phyloP scores from a whole-genome alignment of 2,113 vertebrate genomes.

The Verasper variegatus region DNA sequence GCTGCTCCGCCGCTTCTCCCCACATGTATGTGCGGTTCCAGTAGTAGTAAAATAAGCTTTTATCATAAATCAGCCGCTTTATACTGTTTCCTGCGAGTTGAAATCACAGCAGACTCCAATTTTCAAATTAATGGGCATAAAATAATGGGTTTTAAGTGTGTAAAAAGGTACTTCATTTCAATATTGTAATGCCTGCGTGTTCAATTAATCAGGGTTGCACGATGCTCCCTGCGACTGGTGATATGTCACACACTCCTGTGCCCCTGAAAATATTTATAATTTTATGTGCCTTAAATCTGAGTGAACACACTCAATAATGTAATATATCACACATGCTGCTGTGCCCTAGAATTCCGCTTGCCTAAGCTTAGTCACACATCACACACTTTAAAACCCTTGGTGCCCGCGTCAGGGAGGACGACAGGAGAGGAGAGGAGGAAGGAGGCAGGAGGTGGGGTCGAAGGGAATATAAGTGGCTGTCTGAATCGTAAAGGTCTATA shows the following conservation, averaged over 20 bases:
- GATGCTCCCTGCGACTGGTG: slow-evolving; percentile 46
- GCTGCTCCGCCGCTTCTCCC: neutral
- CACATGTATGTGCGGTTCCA: slow-evolving; percentile 17
- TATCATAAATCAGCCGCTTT: slow-evolving; percentile 67
- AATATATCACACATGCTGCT: slow-evolving; percentile 62
- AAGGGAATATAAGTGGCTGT: too few species aligned
- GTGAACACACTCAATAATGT: slow-evolving; percentile 69
- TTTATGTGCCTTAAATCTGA: slow-evolving; percentile 73
- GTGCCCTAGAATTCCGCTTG: slow-evolving; percentile 57
- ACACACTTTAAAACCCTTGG: slow-evolving; percentile 51
- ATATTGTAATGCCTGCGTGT: slow-evolving; percentile 63
- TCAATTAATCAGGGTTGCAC: slow-evolving; percentile 61
- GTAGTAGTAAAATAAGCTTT: slow-evolving; percentile 72
- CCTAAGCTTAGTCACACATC: slow-evolving; percentile 66
- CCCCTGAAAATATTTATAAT: slow-evolving; percentile 67
- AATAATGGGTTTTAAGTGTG: slow-evolving; percentile 73
- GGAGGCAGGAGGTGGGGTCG: too few species aligned
- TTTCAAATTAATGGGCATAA: slow-evolving; percentile 67
- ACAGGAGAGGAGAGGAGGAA: neutral
- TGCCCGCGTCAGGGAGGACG: slow-evolving; percentile 23
- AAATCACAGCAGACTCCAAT: slow-evolving; percentile 64
- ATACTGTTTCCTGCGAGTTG: slow-evolving; percentile 32
- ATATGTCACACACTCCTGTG: slow-evolving; percentile 60
- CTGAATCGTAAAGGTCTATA: too few species aligned
- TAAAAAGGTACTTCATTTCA: slow-evolving; percentile 73